A percentile compares a stretch with the other conserved stretches of the same genome.
phyloP scores from a whole-genome alignment of 2,797 vertebrate species.

The Oceanodroma leucorhoa region DNA sequence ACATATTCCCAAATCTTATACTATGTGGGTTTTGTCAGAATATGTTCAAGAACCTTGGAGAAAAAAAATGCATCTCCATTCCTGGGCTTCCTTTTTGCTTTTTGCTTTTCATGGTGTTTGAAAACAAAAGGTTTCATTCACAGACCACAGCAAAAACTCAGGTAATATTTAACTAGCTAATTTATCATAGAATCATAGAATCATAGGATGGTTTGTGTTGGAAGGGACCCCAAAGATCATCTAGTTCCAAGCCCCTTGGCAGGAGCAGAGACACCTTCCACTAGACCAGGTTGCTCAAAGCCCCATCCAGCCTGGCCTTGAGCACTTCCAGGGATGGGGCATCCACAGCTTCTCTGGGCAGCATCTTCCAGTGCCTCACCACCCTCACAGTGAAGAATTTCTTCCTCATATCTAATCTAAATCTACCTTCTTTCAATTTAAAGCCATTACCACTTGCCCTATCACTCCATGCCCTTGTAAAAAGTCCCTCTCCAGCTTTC shows the following conservation, averaged over 20 bases:
- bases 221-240: not conserved
- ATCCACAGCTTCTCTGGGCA: not conserved
- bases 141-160: not conserved
- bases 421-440: not conserved
- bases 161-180: not conserved
- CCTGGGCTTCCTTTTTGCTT: not conserved
- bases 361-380: not conserved
- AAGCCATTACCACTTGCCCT: not conserved
- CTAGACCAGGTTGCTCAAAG: not conserved
- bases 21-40: not conserved
- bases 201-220: not conserved
- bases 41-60: not conserved
- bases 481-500: not conserved
- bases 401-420: not conserved
- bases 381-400: not conserved
- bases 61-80: not conserved
- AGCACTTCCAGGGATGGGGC: not conserved
- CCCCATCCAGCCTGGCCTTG: no score
- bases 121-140: slow-evolving; percentile 21
- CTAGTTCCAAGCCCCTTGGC: not conserved
- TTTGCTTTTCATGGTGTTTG: not conserved
- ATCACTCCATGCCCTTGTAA: not conserved
- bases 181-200: not conserved
- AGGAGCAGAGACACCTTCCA: not conserved
- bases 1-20: not conserved